Percentiles rank a stretch among this genome's conserved stretches.
These are phyloP conservation scores for Pungitius pungitius DNA, from an alignment of 2,113 vertebrate species.

Conservation along the genomic window DNA sequence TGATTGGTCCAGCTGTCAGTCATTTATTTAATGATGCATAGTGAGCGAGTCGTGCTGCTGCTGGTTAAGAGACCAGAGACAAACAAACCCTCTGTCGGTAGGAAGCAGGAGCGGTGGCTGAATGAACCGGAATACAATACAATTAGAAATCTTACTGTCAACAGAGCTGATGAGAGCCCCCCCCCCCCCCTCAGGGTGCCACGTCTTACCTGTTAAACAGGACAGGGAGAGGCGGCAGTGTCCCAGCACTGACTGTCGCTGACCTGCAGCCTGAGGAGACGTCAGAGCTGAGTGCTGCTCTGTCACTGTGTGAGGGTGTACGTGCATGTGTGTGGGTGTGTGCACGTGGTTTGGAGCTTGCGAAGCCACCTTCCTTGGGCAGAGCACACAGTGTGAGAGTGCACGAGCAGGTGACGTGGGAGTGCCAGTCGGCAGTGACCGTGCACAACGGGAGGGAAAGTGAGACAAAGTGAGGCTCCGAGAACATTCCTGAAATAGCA, in stretches of 20 bases:
- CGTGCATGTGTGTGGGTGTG: conserved; percentile 5
- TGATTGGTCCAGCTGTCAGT: background rate
- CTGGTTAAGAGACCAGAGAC: background rate
- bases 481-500: conserved; percentile 79
- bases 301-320: background rate
- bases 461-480: conserved; percentile 36
- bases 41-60: background rate
- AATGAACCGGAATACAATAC: background rate
- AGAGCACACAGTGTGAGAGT: no score
- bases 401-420: no score
- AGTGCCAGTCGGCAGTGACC: conserved; percentile 51
- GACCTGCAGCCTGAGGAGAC: conserved; percentile 32
- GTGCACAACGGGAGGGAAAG: conserved; percentile 51
- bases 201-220: conserved; percentile 10
- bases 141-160: background rate
- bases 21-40: background rate
- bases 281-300: conserved; percentile 5
- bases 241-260: background rate
- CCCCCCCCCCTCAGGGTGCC: background rate
- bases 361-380: conserved; percentile 2
- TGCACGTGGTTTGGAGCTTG: conserved; percentile 18
- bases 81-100: background rate
- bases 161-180: background rate
- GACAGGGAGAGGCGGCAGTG: background rate
- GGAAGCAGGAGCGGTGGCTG: background rate